phyloP scores from a whole-genome alignment of 92 coral and sea anemone genomes.

The Phenganax marumi region DNA sequence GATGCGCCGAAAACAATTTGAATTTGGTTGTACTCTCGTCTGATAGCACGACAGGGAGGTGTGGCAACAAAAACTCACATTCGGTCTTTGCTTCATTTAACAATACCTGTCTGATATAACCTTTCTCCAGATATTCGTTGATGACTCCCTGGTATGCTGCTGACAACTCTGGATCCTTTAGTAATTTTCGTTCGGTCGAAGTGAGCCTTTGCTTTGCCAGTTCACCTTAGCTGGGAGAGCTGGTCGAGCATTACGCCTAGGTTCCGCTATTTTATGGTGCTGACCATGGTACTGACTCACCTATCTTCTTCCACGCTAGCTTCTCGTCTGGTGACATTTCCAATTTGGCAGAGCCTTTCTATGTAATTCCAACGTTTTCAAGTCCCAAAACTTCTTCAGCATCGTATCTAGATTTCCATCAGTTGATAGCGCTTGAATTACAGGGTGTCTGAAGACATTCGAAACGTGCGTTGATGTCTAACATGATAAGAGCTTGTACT shows the following conservation, averaged over 20 bases:
- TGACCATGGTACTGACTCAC: conserved; percentile 42
- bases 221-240: conserved; percentile 45
- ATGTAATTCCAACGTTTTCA: conserved; percentile 56
- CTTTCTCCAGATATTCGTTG: conserved; percentile 58
- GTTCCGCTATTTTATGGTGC: conserved; percentile 55
- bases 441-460: not conserved
- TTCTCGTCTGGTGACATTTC: conserved; percentile 57
- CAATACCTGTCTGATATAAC: conserved; percentile 47
- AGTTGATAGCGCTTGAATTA: not conserved
- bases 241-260: conserved; percentile 61
- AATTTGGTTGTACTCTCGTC: conserved; percentile 30
- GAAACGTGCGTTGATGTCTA: conserved; percentile 26
- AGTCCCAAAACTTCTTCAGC: conserved; percentile 61
- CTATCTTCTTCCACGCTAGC: conserved; percentile 53
- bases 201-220: conserved; percentile 49
- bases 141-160: conserved; percentile 54
- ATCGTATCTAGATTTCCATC: conserved; percentile 12
- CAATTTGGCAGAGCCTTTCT: not conserved
- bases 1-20: conserved; percentile 43
- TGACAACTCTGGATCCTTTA: conserved; percentile 43
- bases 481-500: not conserved
- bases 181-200: conserved; percentile 35
- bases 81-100: conserved; percentile 48
- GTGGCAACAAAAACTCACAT: conserved; percentile 52
- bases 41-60: conserved; percentile 51